These are phyloP conservation scores for Nomada flava DNA, from an alignment of 2,888 invertebrate genomes.

Conservation along the genomic window DNA sequence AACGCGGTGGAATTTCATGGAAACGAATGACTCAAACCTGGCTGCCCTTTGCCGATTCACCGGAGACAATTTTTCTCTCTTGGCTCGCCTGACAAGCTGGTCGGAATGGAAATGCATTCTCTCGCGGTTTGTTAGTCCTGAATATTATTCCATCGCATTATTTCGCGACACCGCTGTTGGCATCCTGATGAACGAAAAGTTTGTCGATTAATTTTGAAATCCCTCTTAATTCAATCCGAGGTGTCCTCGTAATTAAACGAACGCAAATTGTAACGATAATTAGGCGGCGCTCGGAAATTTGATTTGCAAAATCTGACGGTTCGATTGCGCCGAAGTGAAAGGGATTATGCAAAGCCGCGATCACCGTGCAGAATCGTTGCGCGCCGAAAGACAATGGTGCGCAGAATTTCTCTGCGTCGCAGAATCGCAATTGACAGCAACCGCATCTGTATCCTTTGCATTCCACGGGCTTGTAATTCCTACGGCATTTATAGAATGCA, in stretches of 20 bases:
- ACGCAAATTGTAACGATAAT: not conserved
- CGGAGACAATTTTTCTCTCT: not conserved
- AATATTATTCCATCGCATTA: too few species aligned
- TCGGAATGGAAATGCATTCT: slow-evolving; percentile 13
- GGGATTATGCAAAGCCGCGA: slow-evolving; percentile 18
- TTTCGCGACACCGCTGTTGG: too few species aligned
- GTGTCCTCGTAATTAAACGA: too few species aligned
- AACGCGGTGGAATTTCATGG: slow-evolving; percentile 13
- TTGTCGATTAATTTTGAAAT: too few species aligned
- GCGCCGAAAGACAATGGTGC: slow-evolving; percentile 21
- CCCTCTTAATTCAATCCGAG: too few species aligned
- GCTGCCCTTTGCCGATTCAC: not conserved
- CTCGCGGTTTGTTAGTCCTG: slow-evolving; percentile 2
- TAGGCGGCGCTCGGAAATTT: not conserved
- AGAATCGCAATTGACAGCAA: slow-evolving; percentile 37
- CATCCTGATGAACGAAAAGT: too few species aligned
- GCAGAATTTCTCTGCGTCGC: slow-evolving; percentile 14
- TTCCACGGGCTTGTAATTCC: slow-evolving; percentile 55
- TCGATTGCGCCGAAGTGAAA: slow-evolving; percentile 26
- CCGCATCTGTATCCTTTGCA: slow-evolving; percentile 47
- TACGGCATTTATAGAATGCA: slow-evolving; percentile 48
- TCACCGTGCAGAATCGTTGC: not conserved
- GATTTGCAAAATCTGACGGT: not conserved
- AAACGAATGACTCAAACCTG: slow-evolving; percentile 29
- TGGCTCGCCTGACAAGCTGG: not conserved